Percentiles rank a stretch among this genome's conserved stretches.
phyloP scores from a whole-genome alignment of 2,113 vertebrate species.

The Mus pahari region DNA sequence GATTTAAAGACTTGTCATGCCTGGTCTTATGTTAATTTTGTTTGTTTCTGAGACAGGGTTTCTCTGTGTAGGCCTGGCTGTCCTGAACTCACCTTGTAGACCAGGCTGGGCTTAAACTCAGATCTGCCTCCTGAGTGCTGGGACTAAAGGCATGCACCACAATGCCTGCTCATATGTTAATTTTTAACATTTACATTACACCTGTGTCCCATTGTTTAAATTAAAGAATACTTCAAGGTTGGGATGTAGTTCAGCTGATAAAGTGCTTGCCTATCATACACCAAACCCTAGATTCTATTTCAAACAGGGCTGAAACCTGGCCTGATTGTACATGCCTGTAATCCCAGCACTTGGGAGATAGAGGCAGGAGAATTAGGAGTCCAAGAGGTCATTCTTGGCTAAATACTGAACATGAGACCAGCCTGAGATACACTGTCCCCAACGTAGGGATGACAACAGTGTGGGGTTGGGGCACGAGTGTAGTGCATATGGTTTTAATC shows the following conservation, averaged over 20 bases:
- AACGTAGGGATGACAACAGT: too few relatives aligned
- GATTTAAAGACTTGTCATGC: neutral
- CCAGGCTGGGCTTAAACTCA: neutral
- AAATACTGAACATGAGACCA: neutral
- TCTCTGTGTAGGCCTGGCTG: neutral
- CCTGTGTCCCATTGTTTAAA: neutral
- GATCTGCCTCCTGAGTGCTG: neutral
- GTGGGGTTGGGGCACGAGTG: neutral
- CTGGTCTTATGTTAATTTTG: neutral
- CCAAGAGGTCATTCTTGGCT: neutral
- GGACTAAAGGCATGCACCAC: neutral
- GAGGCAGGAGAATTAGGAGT: neutral
- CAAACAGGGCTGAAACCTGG: neutral
- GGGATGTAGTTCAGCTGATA: too few relatives aligned
- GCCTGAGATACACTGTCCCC: neutral
- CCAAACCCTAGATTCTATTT: neutral
- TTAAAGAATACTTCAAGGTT: neutral
- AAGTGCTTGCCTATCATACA: neutral
- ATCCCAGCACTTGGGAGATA: neutral
- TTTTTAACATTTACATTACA: neutral
- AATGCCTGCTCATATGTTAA: neutral
- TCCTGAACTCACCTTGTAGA: neutral
- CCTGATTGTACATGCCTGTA: neutral
- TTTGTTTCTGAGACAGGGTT: neutral
- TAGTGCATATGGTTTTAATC: neutral